Conservation (phyloP, 2,113 vertebrate genomes). For the Delphinus delphis region DNA sequence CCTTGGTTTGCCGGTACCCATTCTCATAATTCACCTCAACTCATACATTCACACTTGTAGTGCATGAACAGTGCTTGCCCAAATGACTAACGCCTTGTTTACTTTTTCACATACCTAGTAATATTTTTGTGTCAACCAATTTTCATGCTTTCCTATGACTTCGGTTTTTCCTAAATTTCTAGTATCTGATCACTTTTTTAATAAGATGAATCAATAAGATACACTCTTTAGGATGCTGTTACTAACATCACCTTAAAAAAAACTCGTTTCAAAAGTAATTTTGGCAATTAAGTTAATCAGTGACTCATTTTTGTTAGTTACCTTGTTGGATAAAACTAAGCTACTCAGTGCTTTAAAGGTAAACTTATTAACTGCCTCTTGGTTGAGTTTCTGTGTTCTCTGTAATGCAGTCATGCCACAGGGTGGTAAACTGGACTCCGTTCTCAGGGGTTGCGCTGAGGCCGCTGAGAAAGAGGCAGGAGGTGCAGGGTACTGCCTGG, state of each 20-base stretch:
- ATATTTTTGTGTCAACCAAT: background rate
- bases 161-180: background rate
- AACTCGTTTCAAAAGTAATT: background rate
- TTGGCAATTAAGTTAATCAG: background rate
- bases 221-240: background rate
- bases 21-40: background rate
- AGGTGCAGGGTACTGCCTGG: background rate
- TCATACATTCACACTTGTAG: background rate
- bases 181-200: background rate
- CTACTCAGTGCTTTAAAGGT: background rate
- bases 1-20: background rate
- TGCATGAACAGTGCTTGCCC: background rate
- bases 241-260: background rate
- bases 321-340: background rate
- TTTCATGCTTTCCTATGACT: background rate
- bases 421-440: background rate
- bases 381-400: background rate
- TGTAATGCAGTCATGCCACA: accelerated
- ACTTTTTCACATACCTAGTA: background rate
- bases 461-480: background rate
- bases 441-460: background rate
- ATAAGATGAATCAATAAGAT: background rate
- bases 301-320: background rate
- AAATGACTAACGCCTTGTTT: background rate
- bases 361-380: background rate